Percentiles rank a stretch among this genome's conserved stretches.
These are phyloP conservation scores for Trochalopteron elliotii DNA, from an alignment of 2,113 vertebrate species.

Conservation along the genomic window DNA sequence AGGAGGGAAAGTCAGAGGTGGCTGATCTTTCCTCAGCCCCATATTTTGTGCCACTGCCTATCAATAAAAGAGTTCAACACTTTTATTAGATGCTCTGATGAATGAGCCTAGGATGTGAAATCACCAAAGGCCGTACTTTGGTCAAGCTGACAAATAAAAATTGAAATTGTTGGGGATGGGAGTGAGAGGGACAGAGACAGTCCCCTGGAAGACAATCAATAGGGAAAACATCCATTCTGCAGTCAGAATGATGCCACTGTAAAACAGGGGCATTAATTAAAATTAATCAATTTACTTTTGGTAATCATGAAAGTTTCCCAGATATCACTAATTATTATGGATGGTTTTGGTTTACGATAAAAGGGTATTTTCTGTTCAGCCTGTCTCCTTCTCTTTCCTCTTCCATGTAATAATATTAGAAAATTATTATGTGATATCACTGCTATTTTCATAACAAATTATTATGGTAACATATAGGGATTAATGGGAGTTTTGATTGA, in stretches of 20 bases:
- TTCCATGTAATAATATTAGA: neutral
- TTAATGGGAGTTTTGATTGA: neutral
- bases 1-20: slow-evolving; percentile 20
- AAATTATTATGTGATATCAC: neutral
- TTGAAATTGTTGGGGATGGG: neutral
- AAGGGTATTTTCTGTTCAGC: neutral
- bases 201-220: neutral
- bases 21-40: slow-evolving; percentile 9
- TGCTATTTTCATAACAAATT: slow-evolving; percentile 30
- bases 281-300: slow-evolving; percentile 11
- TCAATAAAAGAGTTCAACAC: slow-evolving; percentile 46
- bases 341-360: slow-evolving; percentile 31
- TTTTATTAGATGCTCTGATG: slow-evolving; percentile 65
- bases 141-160: slow-evolving; percentile 44
- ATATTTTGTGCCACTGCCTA: slow-evolving; percentile 27
- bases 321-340: neutral
- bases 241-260: neutral
- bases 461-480: slow-evolving; percentile 16
- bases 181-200: neutral
- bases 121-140: slow-evolving; percentile 4
- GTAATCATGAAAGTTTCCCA: neutral
- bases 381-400: neutral
- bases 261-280: neutral
- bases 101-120: slow-evolving; percentile 35
- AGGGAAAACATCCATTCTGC: neutral